These are phyloP conservation scores for Myotis findleyi DNA, from an alignment of 2,797 vertebrate genomes.

Conservation along the genomic window DNA sequence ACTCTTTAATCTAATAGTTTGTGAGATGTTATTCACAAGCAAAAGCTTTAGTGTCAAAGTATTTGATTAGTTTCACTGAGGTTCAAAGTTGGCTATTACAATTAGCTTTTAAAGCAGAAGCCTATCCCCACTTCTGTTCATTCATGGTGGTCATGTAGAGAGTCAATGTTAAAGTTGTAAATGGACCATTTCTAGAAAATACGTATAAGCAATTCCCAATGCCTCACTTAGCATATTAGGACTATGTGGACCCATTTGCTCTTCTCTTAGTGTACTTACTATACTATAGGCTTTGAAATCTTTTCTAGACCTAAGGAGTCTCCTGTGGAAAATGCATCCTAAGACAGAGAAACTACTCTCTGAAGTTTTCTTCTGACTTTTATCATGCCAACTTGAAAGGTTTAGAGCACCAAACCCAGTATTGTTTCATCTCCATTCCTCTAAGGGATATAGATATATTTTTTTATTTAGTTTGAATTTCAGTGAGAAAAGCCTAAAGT, in stretches of 20 bases:
- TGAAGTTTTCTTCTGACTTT: neutral
- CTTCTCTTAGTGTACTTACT: neutral
- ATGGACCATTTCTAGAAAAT: conserved; percentile 29
- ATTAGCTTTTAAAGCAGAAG: conserved; percentile 29
- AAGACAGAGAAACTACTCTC: neutral
- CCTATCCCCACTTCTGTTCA: neutral
- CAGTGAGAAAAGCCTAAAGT: neutral
- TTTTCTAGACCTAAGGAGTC: neutral
- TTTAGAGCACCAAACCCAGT: neutral
- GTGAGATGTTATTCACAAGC: neutral
- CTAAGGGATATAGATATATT: conserved; percentile 3
- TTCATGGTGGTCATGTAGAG: neutral
- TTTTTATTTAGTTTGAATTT: conserved; percentile 58
- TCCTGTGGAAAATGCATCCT: conserved; percentile 43
- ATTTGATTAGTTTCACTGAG: conserved; percentile 33
- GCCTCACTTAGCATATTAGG: neutral
- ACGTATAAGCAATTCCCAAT: neutral
- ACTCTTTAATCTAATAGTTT: neutral
- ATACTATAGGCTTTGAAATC: neutral
- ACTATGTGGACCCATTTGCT: neutral
- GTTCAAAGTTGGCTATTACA: neutral
- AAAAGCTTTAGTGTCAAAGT: neutral
- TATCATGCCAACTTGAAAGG: conserved; percentile 32
- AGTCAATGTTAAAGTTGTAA: neutral
- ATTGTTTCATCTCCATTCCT: conserved; percentile 21